Evolutionary conservation across 2,113 vertebrate genomes (phyloP), one percentile per base, ranked within the genome.

Genomic region (Dendropsophus ebraccatus): DNA sequence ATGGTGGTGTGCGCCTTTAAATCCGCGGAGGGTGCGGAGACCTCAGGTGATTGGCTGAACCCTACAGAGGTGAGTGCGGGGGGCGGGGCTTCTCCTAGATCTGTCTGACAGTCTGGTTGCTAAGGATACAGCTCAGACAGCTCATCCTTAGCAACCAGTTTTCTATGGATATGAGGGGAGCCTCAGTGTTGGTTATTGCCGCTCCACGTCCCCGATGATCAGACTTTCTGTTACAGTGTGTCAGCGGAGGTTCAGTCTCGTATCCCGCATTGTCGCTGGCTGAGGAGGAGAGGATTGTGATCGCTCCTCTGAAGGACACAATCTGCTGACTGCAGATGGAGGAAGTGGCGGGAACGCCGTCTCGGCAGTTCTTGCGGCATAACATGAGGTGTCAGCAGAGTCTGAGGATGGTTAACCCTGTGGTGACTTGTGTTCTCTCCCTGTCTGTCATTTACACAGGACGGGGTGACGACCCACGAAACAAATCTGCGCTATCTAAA

Each of bases 401-500:
- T 56, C 30, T 6, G 30, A 19, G 11, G 11, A 8, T 30, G 52
- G n/a, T 60, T 79, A 79, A 79, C 76, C 52, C 52, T 60, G 37
- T 37, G n/a, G n/a, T n/a, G n/a, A n/a, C 13, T 1, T 58, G 32
- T 25, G 1, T 47, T 14, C 45, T 1, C n/a, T 25, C 23, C 2
- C 1, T 41, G 4, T 87, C 70, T 67, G 88, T 41, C 25, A 8
- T 91, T 87, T 87, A 87, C 52, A 70, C 91, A 99, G 98, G 95
- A 90, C 52, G 94, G 92, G 78, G 93, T 93, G 83, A 90, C 92
- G 7, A 95, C 96, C 69, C 96, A 98, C 86, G 92, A 95, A 83
- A 93, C 95, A 82, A 99, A 99, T 90, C 95, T 98, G 90, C 91
- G 82, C 82, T 96, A 96, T 81, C 84, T 99, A 89, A 98, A 95